These are phyloP conservation scores for Drosophila pegasa DNA, from an alignment of 2,888 invertebrate genomes.

Conservation along the genomic window DNA sequence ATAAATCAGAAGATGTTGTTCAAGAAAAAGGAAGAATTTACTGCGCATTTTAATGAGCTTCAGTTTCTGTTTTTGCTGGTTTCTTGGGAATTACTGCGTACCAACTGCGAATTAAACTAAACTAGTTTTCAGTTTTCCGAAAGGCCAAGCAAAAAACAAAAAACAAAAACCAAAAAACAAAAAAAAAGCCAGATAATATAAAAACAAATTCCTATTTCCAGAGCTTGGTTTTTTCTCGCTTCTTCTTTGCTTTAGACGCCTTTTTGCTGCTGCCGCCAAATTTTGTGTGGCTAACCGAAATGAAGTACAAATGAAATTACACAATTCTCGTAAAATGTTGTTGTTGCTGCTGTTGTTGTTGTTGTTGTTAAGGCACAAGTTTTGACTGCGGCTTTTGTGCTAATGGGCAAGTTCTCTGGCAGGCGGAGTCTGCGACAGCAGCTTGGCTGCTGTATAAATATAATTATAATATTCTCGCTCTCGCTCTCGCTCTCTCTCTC, in stretches of 20 bases:
- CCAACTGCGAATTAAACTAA: constrained; percentile 63
- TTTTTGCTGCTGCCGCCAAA: constrained; percentile 24
- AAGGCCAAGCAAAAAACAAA: constrained; percentile 22
- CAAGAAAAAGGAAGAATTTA: constrained; percentile 14
- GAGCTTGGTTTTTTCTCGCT: constrained; percentile 11
- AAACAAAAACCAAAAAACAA: constrained; percentile 23
- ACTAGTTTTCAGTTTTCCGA: constrained; percentile 69
- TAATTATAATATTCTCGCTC: constrained; percentile 41
- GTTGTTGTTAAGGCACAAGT: constrained; percentile 27
- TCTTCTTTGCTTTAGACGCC: constrained; percentile 8
- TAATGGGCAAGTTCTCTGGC: constrained; percentile 53
- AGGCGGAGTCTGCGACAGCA: constrained; percentile 37
- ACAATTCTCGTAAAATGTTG: constrained; percentile 43
- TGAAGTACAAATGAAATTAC: constrained; percentile 63
- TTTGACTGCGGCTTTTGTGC: constrained; percentile 51
- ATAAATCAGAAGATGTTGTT: constrained; percentile 50
- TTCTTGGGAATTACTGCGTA: constrained; percentile 51
- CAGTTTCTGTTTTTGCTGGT: constrained; percentile 20
- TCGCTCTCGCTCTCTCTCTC: constrained; percentile 9
- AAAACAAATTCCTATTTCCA: constrained; percentile 48
- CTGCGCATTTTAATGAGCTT: constrained; percentile 58
- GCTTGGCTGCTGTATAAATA: constrained; percentile 50
- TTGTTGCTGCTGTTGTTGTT: constrained; percentile 4
- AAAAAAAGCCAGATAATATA: constrained; percentile 24
- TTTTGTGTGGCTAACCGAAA: constrained; percentile 42